phyloP scores from a whole-genome alignment of 2,113 vertebrate species.

The Salvelinus alpinus region DNA sequence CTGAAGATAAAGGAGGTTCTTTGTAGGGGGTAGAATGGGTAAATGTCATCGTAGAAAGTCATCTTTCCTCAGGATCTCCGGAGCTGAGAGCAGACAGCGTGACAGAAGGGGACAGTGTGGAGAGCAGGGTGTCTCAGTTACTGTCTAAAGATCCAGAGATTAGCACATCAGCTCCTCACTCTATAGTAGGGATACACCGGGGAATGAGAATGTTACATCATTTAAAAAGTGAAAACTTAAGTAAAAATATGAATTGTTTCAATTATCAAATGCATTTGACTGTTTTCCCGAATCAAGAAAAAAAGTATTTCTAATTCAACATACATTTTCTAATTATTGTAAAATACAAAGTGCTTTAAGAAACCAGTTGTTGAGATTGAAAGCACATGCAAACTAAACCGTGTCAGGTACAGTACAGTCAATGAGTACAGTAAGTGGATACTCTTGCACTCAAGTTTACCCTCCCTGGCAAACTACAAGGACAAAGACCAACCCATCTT shows the following conservation, averaged over 20 bases:
- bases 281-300: too few relatives aligned
- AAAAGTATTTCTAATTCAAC: neutral
- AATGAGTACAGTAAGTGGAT: neutral
- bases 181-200: too few relatives aligned
- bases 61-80: constrained; percentile 73
- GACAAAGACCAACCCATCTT: neutral
- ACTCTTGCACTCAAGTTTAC: neutral
- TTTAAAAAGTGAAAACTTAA: too few relatives aligned
- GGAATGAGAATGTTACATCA: too few relatives aligned
- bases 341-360: neutral
- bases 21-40: constrained; percentile 85
- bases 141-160: constrained; percentile 63
- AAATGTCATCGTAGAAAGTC: constrained; percentile 85
- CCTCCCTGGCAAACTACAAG: neutral
- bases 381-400: neutral
- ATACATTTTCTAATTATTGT: neutral
- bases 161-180: constrained; percentile 6
- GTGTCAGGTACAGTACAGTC: neutral
- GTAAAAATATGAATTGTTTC: too few relatives aligned
- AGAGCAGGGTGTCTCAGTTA: constrained; percentile 57
- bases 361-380: neutral
- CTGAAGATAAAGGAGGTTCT: constrained; percentile 75
- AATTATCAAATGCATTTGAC: too few relatives aligned
- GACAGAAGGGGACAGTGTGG: constrained; percentile 68
- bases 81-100: constrained; percentile 52